These are phyloP conservation scores for Ambastaia sidthimunki DNA, from an alignment of 2,797 vertebrate genomes.

Conservation along the genomic window DNA sequence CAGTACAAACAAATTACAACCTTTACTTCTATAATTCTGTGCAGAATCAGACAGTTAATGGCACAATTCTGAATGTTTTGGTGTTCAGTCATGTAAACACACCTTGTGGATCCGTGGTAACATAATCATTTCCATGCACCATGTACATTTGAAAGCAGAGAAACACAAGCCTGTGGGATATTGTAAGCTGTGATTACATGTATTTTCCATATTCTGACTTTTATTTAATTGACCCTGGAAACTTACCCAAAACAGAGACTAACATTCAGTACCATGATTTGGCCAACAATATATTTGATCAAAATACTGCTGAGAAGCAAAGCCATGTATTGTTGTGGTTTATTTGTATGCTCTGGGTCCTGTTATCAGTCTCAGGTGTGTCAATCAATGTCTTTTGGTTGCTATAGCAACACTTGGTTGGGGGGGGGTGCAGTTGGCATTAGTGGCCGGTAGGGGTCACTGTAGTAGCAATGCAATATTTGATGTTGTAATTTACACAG, in stretches of 20 bases:
- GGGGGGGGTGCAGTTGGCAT: not conserved
- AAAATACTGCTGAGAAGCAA: not conserved
- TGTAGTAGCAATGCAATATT: not conserved
- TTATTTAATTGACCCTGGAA: not conserved
- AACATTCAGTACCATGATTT: slow-evolving; percentile 57
- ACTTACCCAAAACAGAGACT: slow-evolving; percentile 58
- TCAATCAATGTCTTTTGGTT: slow-evolving; percentile 10
- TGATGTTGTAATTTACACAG: not conserved
- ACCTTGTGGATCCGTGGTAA: slow-evolving; percentile 50
- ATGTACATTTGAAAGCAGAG: slow-evolving; percentile 2
- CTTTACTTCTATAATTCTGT: not conserved
- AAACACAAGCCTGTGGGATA: slow-evolving; percentile 48
- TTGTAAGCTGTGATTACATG: not conserved
- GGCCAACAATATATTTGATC: not conserved
- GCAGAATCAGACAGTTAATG: not conserved
- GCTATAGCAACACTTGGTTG: not conserved
- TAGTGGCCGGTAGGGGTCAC: not conserved
- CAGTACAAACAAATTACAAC: not conserved
- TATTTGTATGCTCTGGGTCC: not conserved
- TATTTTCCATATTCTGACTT: not conserved
- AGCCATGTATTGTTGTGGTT: not conserved
- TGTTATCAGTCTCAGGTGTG: slow-evolving; percentile 20
- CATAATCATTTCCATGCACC: not conserved
- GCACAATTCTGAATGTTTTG: not conserved
- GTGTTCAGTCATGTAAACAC: not conserved